A percentile compares a stretch with the other conserved stretches of the same genome.
Conservation (phyloP, 2,113 vertebrate genomes). For the Argyrosomus japonicus region DNA sequence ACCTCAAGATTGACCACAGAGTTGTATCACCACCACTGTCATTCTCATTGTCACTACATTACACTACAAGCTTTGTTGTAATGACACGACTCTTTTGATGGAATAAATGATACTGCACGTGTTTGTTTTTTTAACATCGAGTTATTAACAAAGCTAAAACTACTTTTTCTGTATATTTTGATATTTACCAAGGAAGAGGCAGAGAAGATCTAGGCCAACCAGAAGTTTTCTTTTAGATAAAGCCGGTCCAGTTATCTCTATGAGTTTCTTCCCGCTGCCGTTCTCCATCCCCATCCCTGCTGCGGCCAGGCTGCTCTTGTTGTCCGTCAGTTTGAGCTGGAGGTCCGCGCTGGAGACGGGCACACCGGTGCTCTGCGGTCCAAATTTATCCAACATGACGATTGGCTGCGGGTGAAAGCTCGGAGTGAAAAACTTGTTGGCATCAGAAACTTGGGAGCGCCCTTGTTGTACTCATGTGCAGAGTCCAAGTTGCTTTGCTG, state of each 20-base stretch:
- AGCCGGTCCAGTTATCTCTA: conserved; percentile 53
- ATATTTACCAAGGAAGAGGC: conserved; percentile 76
- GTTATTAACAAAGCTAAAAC: background rate
- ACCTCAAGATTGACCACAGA: too few relatives aligned
- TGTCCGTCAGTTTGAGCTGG: conserved; percentile 66
- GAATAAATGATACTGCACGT: too few relatives aligned
- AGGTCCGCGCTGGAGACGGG: conserved; percentile 53
- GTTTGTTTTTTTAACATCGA: too few relatives aligned
- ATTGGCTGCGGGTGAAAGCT: background rate
- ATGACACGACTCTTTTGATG: too few relatives aligned
- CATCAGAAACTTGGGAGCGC: conserved; percentile 31
- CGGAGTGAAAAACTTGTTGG: background rate
- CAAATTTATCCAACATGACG: conserved; percentile 68
- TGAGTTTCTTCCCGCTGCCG: conserved; percentile 53
- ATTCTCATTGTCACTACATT: too few relatives aligned
- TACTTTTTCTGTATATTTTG: background rate
- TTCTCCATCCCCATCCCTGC: conserved; percentile 63
- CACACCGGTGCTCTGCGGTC: conserved; percentile 28
- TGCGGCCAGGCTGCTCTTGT: conserved; percentile 28
- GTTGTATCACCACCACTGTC: too few relatives aligned
- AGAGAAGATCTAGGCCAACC: conserved; percentile 76
- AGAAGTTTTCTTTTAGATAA: conserved; percentile 74
- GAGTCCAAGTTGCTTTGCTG: background rate
- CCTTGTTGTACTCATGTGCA: background rate
- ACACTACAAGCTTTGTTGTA: too few relatives aligned